Conservation (phyloP, 2,888 invertebrate species). For the Drosophila acutilabella region DNA sequence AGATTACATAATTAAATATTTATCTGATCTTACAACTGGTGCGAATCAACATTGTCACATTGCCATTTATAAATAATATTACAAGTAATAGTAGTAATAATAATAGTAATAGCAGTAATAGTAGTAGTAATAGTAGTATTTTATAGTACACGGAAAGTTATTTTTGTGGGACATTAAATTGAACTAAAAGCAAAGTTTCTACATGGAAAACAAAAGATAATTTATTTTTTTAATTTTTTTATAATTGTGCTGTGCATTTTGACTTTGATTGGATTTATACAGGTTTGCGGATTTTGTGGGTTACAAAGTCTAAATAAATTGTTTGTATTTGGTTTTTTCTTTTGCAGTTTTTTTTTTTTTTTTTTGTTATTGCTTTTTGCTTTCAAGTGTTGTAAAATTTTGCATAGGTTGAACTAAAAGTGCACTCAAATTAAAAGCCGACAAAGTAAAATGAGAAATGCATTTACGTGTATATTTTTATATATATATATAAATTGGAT, state of each 20-base stretch:
- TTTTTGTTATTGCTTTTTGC: conserved; percentile 44
- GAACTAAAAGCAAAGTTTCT: conserved; percentile 28
- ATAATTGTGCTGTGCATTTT: conserved; percentile 59
- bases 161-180: neutral
- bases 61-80: conserved; percentile 9
- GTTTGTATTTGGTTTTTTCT: conserved; percentile 63
- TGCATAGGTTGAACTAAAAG: conserved; percentile 49
- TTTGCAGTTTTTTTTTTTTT: no score
- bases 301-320: conserved; percentile 30
- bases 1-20: conserved; percentile 28
- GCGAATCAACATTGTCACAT: conserved; percentile 40
- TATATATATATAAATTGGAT: conserved; percentile 18
- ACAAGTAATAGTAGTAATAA: conserved; percentile 8
- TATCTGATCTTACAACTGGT: conserved; percentile 37
- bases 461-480: conserved; percentile 6
- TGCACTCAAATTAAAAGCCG: conserved; percentile 55
- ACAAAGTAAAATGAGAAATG: conserved; percentile 19
- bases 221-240: no score
- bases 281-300: conserved; percentile 2
- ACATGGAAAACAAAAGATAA: conserved; percentile 3
- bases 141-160: conserved; percentile 4
- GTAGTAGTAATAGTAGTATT: conserved; percentile 7
- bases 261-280: neutral
- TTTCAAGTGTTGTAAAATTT: conserved; percentile 49
- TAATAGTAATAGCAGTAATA: conserved; percentile 3